A percentile compares a stretch with the other conserved stretches of the same genome.
Evolutionary conservation across 1,140 invertebrate genomes (phyloP).

Genomic region (Pseudomyrmex concolor): DNA sequence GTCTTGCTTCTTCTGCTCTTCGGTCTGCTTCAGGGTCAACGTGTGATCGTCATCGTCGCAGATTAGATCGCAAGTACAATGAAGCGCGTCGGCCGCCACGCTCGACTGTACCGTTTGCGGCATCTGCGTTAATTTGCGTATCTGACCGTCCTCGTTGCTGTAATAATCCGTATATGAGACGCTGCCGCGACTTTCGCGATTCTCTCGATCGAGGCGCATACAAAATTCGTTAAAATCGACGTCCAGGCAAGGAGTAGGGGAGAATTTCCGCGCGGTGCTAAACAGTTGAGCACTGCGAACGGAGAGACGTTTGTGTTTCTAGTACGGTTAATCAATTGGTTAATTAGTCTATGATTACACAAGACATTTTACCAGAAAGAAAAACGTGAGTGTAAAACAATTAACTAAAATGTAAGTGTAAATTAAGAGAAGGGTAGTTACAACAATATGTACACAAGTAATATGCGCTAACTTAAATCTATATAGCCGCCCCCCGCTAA

Average conservation of each 20-base stretch:
- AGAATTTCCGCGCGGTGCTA: slow-evolving; percentile 85
- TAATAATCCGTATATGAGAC: slow-evolving; percentile 85
- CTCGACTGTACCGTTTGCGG: slow-evolving; percentile 41
- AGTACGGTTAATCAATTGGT: background rate
- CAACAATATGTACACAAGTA: no score
- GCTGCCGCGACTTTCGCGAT: slow-evolving; percentile 82
- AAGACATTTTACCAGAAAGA: background rate
- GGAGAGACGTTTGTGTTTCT: slow-evolving; percentile 21
- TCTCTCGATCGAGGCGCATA: slow-evolving; percentile 86
- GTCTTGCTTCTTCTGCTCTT: slow-evolving; percentile 83
- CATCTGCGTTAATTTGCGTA: slow-evolving; percentile 71
- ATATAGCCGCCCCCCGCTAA: no score
- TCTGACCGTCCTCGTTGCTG: slow-evolving; percentile 83
- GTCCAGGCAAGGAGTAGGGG: slow-evolving; percentile 85
- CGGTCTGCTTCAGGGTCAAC: slow-evolving; percentile 80
- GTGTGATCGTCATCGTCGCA: slow-evolving; percentile 84
- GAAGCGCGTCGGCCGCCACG: slow-evolving; percentile 64
- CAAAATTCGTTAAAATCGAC: slow-evolving; percentile 87
- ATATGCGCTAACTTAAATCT: no score
- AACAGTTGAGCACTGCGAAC: slow-evolving; percentile 75
- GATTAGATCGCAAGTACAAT: slow-evolving; percentile 69
- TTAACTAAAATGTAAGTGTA: no score
- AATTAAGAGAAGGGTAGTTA: no score
- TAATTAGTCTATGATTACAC: background rate
- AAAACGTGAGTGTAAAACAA: slow-evolving; percentile 29